Percentiles rank a stretch among this genome's conserved stretches.
Conservation (phyloP, 2,888 invertebrate genomes). For the Eupithecia dodoneata region DNA sequence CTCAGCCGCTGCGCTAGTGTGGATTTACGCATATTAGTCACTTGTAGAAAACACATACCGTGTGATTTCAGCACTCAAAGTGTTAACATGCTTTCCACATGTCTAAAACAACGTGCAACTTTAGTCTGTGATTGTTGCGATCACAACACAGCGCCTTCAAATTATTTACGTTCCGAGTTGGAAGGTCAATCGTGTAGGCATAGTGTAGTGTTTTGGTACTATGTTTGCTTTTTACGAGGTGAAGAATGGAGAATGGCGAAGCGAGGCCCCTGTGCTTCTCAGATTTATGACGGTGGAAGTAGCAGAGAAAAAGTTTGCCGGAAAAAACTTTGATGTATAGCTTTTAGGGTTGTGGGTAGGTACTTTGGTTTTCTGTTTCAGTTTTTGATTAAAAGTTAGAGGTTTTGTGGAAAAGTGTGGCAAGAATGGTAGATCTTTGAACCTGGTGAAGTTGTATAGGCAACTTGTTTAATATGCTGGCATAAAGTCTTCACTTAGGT, state of each 20-base stretch:
- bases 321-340: conserved; percentile 7
- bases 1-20: no score
- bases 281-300: conserved; percentile 51
- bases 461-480: no score
- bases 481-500: no score
- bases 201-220: conserved; percentile 44
- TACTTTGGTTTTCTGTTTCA: neutral
- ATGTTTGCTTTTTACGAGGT: conserved; percentile 59
- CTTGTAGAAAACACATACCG: no score
- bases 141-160: conserved; percentile 8
- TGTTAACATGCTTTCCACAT: neutral
- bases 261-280: conserved; percentile 49
- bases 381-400: neutral
- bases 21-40: no score
- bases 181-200: conserved; percentile 40
- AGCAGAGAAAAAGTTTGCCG: conserved; percentile 7
- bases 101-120: neutral
- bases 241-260: conserved; percentile 59
- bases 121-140: neutral
- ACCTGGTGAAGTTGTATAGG: neutral
- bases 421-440: neutral
- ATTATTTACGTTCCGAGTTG: conserved; percentile 20
- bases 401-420: neutral
- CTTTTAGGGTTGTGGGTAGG: neutral
- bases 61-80: no score